A percentile compares a stretch with the other conserved stretches of the same genome.
Conservation (phyloP, 2,113 vertebrate species). For the Dicentrarchus labrax region DNA sequence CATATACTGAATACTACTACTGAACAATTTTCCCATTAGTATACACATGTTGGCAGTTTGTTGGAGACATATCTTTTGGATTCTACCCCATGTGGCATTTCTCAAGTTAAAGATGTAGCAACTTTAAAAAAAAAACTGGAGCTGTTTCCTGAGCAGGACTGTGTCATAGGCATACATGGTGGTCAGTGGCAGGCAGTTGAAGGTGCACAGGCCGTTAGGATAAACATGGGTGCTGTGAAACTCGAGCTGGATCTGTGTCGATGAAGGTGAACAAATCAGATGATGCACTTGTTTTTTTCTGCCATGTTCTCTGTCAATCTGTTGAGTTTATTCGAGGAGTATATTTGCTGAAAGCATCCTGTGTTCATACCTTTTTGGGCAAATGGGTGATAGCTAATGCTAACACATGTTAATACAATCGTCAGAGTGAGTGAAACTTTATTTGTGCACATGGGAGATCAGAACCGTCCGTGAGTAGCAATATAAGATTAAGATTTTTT, state of each 20-base stretch:
- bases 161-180: constrained; percentile 30
- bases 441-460: constrained; percentile 75
- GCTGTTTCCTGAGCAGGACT: constrained; percentile 54
- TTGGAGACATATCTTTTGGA: constrained; percentile 65
- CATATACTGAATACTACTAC: constrained; percentile 66
- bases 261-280: constrained; percentile 72
- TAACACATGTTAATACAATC: constrained; percentile 78
- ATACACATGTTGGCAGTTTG: constrained; percentile 54
- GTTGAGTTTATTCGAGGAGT: constrained; percentile 54
- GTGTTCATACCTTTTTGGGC: constrained; percentile 23
- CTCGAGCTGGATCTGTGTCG: constrained; percentile 58
- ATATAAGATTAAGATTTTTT: constrained; percentile 71
- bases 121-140: constrained; percentile 51
- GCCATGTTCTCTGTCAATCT: constrained; percentile 62
- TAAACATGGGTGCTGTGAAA: constrained; percentile 61
- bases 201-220: constrained; percentile 44
- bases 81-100: constrained; percentile 72
- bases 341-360: constrained; percentile 41
- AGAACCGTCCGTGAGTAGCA: constrained; percentile 79
- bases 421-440: constrained; percentile 67
- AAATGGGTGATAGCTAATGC: constrained; percentile 51
- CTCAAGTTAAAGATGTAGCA: constrained; percentile 72
- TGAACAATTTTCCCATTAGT: constrained; percentile 52
- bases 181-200: constrained; percentile 42
- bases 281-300: constrained; percentile 78